Conservation (phyloP, 2,797 vertebrate genomes). For the Bryconaethiops microstoma region DNA sequence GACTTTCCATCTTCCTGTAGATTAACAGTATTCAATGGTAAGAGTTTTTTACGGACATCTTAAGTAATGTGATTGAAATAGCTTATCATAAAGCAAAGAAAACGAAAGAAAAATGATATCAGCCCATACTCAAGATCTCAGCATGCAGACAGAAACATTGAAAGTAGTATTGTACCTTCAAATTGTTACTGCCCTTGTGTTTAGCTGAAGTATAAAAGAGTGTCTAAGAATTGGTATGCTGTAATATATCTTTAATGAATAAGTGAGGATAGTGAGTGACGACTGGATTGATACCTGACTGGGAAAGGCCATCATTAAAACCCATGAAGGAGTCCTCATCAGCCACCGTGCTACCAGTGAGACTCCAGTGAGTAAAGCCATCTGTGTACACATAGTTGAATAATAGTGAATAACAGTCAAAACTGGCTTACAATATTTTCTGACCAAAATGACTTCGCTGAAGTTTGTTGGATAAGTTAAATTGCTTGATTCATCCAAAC, state of each 20-base stretch:
- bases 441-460: neutral
- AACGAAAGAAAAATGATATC: too few relatives aligned
- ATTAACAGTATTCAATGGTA: too few relatives aligned
- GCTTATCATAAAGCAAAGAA: too few relatives aligned
- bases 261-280: neutral
- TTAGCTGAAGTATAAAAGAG: too few relatives aligned
- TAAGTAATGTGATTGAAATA: too few relatives aligned
- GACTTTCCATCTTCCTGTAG: too few relatives aligned
- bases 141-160: too few relatives aligned
- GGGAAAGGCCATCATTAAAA: constrained; percentile 88
- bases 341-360: constrained; percentile 83
- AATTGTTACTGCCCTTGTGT: too few relatives aligned
- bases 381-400: constrained; percentile 69
- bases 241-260: neutral
- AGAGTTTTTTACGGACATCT: too few relatives aligned
- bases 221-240: neutral
- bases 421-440: neutral
- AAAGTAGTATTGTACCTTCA: too few relatives aligned
- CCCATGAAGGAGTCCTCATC: constrained; percentile 91
- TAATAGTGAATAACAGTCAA: constrained; percentile 5
- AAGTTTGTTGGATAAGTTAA: neutral
- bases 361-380: constrained; percentile 94
- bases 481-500: neutral
- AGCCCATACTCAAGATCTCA: too few relatives aligned
- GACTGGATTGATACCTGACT: constrained; percentile 80